A percentile compares a stretch with the other conserved stretches of the same genome.
Evolutionary conservation across 2,113 vertebrate genomes (phyloP).

Genomic region (Oreochromis niloticus): DNA sequence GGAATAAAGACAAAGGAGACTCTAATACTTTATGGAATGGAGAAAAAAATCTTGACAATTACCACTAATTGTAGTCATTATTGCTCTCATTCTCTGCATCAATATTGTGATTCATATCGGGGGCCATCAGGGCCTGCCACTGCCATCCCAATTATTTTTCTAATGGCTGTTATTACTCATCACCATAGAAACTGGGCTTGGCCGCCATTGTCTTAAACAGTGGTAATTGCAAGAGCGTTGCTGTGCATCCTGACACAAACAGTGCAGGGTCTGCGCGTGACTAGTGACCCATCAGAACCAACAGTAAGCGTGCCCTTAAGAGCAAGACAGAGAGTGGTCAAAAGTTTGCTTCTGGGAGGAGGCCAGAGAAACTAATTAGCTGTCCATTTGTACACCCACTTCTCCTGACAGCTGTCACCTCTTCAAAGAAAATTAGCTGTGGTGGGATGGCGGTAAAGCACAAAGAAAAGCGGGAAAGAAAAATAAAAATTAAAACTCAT

Average conservation of each 20-base stretch:
- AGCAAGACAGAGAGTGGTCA: slow-evolving; percentile 4
- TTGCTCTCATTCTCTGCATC: slow-evolving; percentile 64
- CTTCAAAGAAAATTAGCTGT: slow-evolving; percentile 45
- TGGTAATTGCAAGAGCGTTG: slow-evolving; percentile 48
- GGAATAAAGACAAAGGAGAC: slow-evolving; percentile 45
- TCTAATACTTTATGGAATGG: slow-evolving; percentile 31
- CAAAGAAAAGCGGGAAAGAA: slow-evolving; percentile 12
- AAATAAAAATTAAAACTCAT: slow-evolving; percentile 4
- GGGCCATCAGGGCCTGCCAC: slow-evolving; percentile 57
- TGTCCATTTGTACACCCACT: slow-evolving; percentile 38
- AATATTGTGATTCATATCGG: slow-evolving; percentile 76
- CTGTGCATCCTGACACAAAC: slow-evolving; percentile 35
- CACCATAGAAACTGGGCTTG: slow-evolving; percentile 50
- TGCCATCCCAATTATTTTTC: slow-evolving; percentile 68
- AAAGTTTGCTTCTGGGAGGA: slow-evolving; percentile 29
- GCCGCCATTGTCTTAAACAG: slow-evolving; percentile 58
- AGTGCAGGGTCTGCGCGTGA: not conserved
- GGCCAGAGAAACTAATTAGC: slow-evolving; percentile 60
- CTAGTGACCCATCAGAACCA: slow-evolving; percentile 33
- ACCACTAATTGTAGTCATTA: slow-evolving; percentile 70
- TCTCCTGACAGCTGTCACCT: slow-evolving; percentile 60
- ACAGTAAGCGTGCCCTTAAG: not conserved
- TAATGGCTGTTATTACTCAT: slow-evolving; percentile 76
- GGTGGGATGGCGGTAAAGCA: not conserved
- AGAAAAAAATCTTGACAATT: slow-evolving; percentile 53